Conservation (phyloP, 2,797 vertebrate species). For the Gastrophryne carolinensis region DNA sequence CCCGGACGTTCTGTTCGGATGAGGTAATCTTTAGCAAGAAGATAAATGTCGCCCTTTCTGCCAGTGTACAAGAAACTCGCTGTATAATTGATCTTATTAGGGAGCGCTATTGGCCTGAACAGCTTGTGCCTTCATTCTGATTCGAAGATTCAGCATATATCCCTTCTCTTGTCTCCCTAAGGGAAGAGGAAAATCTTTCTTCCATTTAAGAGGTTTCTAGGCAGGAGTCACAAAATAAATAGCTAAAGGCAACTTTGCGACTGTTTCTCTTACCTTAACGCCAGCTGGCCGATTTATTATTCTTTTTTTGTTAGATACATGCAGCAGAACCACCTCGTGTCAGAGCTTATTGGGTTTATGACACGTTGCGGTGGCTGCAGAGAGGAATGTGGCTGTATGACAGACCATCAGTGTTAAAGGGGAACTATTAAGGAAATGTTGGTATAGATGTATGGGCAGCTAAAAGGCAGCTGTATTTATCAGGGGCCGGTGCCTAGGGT, state of each 20-base stretch:
- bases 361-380: neutral
- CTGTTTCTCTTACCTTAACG: neutral
- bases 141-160: conserved; percentile 58
- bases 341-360: neutral
- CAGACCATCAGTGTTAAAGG: no score
- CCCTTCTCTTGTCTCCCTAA: conserved; percentile 27
- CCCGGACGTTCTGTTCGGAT: conserved; percentile 18
- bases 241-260: neutral
- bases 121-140: conserved; percentile 61
- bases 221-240: conserved; percentile 17
- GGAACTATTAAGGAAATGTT: no score
- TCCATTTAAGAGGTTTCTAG: conserved; percentile 27
- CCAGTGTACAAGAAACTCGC: conserved; percentile 53
- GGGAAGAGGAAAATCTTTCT: conserved; percentile 11
- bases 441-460: no score
- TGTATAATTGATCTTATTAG: conserved; percentile 61
- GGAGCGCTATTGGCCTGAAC: conserved; percentile 60
- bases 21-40: conserved; percentile 55
- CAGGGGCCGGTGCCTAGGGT: no score
- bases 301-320: neutral
- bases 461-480: no score
- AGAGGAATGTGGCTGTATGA: no score
- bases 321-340: neutral
- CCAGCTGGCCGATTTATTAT: neutral
- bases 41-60: conserved; percentile 41